These are phyloP conservation scores for Thunnus maccoyii DNA, from an alignment of 2,113 vertebrate species.

Conservation along the genomic window DNA sequence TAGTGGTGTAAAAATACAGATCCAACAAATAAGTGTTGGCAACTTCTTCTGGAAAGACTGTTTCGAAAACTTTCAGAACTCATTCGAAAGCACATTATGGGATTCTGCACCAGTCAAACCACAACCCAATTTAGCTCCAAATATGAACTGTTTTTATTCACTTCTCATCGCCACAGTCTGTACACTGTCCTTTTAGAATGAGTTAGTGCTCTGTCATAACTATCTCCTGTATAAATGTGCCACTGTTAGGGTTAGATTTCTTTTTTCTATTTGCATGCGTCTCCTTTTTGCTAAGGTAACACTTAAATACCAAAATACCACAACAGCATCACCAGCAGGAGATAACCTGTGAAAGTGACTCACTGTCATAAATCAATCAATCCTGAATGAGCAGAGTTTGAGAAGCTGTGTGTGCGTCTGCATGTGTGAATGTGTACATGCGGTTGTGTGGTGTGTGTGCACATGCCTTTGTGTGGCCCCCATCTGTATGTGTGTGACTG, in stretches of 20 bases:
- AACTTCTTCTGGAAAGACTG: conserved; percentile 49
- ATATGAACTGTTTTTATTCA: conserved; percentile 60
- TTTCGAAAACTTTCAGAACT: conserved; percentile 32
- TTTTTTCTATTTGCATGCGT: not conserved
- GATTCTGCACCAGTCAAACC: conserved; percentile 61
- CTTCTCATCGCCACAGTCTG: conserved; percentile 31
- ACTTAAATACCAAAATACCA: conserved; percentile 17
- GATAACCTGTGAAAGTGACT: conserved; percentile 13
- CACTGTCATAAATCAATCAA: conserved; percentile 25
- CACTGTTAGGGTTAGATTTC: not conserved
- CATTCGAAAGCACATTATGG: conserved; percentile 52
- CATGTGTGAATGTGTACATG: not conserved
- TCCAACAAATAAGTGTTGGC: conserved; percentile 54
- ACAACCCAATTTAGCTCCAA: conserved; percentile 60
- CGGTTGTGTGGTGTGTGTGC: conserved; percentile 22
- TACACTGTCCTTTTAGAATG: conserved; percentile 36
- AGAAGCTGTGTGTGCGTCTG: conserved; percentile 11
- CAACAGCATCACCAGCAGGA: not conserved
- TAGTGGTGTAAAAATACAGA: conserved; percentile 54
- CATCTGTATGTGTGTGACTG: conserved; percentile 4
- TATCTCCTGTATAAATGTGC: conserved; percentile 10
- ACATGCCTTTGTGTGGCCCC: conserved; percentile 13
- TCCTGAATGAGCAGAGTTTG: not conserved
- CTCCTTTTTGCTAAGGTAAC: not conserved
- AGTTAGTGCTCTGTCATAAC: conserved; percentile 32